Evolutionary conservation across 2,797 vertebrate species (phyloP).

Genomic region (Rhincodon typus): DNA sequence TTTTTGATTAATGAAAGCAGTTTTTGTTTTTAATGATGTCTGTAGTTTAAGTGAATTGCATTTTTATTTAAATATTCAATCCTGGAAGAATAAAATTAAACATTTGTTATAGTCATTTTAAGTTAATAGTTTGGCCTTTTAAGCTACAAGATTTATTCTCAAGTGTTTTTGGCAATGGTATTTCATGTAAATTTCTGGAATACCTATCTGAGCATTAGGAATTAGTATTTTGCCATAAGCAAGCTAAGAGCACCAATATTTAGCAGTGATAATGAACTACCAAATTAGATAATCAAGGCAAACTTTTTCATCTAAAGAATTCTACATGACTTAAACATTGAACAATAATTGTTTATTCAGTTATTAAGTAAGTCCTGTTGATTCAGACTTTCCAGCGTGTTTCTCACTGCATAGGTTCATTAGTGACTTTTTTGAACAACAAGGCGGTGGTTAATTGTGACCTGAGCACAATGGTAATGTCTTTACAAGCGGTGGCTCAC

Average conservation of each 20-base stretch:
- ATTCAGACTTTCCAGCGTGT: neutral
- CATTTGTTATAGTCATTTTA: conserved; percentile 5
- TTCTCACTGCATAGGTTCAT: neutral
- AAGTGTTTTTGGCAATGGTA: neutral
- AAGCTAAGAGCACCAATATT: conserved; percentile 41
- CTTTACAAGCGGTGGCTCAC: neutral
- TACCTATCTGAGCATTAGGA: conserved; percentile 32
- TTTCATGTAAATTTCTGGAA: neutral
- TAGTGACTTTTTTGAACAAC: conserved; percentile 1
- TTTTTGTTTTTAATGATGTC: neutral
- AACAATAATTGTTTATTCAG: neutral
- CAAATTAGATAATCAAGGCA: conserved; percentile 42
- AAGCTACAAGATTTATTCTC: neutral
- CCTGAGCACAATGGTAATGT: conserved; percentile 5
- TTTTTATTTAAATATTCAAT: neutral
- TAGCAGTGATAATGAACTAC: conserved; percentile 43
- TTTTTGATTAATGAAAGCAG: neutral
- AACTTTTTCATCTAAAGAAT: conserved; percentile 38
- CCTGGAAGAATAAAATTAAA: neutral
- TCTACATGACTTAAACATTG: conserved; percentile 38
- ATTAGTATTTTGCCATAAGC: conserved; percentile 43
- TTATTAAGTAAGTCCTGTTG: neutral
- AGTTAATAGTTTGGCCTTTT: neutral
- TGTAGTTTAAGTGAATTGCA: neutral
- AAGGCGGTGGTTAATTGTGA: conserved; percentile 24